Evolutionary conservation across 2,113 vertebrate genomes (phyloP).

Genomic region (Colistium nudipinnis): DNA sequence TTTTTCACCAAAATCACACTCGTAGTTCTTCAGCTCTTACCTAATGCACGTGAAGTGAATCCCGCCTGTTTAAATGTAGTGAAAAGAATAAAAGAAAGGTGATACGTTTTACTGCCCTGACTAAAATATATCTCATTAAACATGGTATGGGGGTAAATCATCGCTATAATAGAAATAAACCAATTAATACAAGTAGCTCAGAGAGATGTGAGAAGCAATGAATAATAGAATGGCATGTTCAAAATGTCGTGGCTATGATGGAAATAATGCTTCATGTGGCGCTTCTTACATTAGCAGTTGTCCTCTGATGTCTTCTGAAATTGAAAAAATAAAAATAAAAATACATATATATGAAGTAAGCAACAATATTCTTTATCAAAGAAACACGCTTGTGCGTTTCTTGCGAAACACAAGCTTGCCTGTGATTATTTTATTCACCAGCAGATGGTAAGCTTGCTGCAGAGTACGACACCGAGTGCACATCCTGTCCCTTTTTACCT

Average conservation of each 20-base stretch:
- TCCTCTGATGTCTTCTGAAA: conserved; percentile 40
- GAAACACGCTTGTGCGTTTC: too few species aligned
- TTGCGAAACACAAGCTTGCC: too few species aligned
- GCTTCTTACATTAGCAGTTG: conserved; percentile 47
- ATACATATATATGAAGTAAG: neutral
- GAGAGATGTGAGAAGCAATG: too few species aligned
- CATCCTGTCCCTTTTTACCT: neutral
- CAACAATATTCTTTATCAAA: neutral
- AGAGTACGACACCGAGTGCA: neutral
- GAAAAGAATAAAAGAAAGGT: neutral
- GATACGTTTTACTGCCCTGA: too few species aligned
- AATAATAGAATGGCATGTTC: too few species aligned
- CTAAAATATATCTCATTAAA: too few species aligned
- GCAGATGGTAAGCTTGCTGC: conserved; percentile 51
- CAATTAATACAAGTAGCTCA: too few species aligned
- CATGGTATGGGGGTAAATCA: too few species aligned
- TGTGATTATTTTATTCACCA: conserved; percentile 24
- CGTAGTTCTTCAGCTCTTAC: conserved; percentile 38
- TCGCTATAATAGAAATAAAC: too few species aligned
- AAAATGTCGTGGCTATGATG: too few species aligned
- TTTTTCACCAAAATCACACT: neutral
- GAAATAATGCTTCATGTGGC: neutral
- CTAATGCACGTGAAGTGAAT: conserved; percentile 6
- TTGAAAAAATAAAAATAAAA: neutral
- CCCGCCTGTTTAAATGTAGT: conserved; percentile 35